These are phyloP conservation scores for Babylonia areolata DNA, from an alignment of 1,140 invertebrate species.

Conservation along the genomic window DNA sequence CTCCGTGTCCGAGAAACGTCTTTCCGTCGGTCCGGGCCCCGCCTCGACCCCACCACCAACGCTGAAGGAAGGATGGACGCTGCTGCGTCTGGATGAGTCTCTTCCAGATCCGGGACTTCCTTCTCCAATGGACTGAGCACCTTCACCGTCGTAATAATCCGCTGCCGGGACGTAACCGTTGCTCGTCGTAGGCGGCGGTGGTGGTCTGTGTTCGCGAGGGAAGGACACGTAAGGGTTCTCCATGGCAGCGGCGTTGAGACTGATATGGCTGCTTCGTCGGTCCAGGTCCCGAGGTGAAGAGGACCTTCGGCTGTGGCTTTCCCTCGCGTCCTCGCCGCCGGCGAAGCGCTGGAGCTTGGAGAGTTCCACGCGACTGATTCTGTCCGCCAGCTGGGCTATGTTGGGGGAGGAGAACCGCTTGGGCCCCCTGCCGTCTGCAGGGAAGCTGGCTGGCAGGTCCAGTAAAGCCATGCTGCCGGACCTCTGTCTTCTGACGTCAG, in stretches of 20 bases:
- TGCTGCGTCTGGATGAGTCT: neutral
- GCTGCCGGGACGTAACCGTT: too few relatives aligned
- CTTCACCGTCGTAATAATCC: neutral
- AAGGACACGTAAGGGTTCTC: neutral
- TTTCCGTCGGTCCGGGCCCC: neutral
- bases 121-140: neutral
- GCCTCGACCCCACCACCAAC: constrained; percentile 11
- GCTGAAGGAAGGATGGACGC: neutral
- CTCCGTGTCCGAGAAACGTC: neutral
- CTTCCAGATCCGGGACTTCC: neutral
- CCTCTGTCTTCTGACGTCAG: neutral
- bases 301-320: too few relatives aligned
- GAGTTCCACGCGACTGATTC: constrained; percentile 5
- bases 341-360: constrained; percentile 10
- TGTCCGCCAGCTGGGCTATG: neutral
- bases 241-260: neutral
- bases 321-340: too few relatives aligned
- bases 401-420: constrained; percentile 14
- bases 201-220: neutral
- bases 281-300: neutral
- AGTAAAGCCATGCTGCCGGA: constrained; percentile 22
- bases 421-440: too few relatives aligned
- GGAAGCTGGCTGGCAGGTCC: neutral
- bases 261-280: too few relatives aligned
- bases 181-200: too few relatives aligned